Evolutionary conservation across 2,888 invertebrate species (phyloP).

Genomic region (Kuschelorhynchus macadamiae): DNA sequence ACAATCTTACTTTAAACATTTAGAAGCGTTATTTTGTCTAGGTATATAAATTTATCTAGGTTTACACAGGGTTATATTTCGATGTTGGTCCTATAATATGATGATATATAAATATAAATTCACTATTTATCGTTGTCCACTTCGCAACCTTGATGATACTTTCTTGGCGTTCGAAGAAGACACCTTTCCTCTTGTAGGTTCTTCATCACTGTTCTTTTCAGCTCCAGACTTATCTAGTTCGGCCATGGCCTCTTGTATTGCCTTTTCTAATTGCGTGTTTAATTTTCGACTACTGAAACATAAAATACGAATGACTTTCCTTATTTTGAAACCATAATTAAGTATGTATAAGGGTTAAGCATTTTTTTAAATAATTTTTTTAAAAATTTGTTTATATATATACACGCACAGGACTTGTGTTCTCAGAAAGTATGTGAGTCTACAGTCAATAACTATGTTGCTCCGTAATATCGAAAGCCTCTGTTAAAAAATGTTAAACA

Average conservation of each 20-base stretch:
- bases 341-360: not conserved
- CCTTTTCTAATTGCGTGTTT: slow-evolving; percentile 90
- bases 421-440: too few species aligned
- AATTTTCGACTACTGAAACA: slow-evolving; percentile 89
- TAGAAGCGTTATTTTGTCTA: slow-evolving; percentile 61
- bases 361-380: too few species aligned
- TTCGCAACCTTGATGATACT: slow-evolving; percentile 70
- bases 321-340: too few species aligned
- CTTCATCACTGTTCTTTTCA: slow-evolving; percentile 39
- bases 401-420: too few species aligned
- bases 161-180: slow-evolving; percentile 34
- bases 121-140: slow-evolving; percentile 64
- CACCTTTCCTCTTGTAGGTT: slow-evolving; percentile 55
- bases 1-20: slow-evolving; percentile 56
- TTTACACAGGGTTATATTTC: slow-evolving; percentile 55
- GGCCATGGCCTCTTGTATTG: slow-evolving; percentile 93
- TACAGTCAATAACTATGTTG: too few species aligned
- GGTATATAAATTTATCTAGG: slow-evolving; percentile 52
- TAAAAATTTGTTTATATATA: too few species aligned
- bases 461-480: too few species aligned
- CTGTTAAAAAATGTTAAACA: too few species aligned
- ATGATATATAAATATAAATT: slow-evolving; percentile 49
- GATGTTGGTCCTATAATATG: slow-evolving; percentile 64
- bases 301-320: not conserved
- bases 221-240: slow-evolving; percentile 80